A percentile compares a stretch with the other conserved stretches of the same genome.
phyloP scores from a whole-genome alignment of 1,140 invertebrate species.

The Batillaria attramentaria region DNA sequence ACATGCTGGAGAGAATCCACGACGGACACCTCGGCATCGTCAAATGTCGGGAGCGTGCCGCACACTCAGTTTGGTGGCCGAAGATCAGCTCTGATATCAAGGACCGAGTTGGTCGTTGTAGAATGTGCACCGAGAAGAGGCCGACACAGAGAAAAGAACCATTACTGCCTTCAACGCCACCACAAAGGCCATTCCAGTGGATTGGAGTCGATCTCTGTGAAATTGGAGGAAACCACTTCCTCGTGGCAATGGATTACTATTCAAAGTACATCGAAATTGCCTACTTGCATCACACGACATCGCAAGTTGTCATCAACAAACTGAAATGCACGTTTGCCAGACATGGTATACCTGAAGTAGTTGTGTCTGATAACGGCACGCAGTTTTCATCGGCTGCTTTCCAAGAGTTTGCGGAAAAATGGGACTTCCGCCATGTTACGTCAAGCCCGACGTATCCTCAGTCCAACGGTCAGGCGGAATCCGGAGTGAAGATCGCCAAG shows the following conservation, averaged over 20 bases:
- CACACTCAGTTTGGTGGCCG: neutral
- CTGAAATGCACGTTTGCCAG: slow-evolving; percentile 46
- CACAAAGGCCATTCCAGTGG: neutral
- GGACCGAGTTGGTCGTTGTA: too few species aligned
- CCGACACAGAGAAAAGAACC: neutral
- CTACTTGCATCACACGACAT: slow-evolving; percentile 24
- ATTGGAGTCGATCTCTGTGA: slow-evolving; percentile 21
- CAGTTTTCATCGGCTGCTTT: slow-evolving; percentile 49
- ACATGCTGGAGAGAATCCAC: neutral
- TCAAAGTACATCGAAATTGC: slow-evolving; percentile 38
- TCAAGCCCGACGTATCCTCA: slow-evolving; percentile 42
- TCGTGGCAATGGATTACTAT: slow-evolving; percentile 43
- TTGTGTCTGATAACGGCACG: slow-evolving; percentile 50
- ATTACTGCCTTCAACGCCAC: neutral
- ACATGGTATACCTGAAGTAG: slow-evolving; percentile 42
- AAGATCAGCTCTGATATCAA: neutral
- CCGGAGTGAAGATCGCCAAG: slow-evolving; percentile 46
- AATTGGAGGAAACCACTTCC: slow-evolving; percentile 30
- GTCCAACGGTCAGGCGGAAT: slow-evolving; percentile 44
- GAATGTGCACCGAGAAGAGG: too few species aligned
- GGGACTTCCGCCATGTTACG: slow-evolving; percentile 46
- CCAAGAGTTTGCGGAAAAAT: slow-evolving; percentile 38
- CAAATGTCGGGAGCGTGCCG: neutral
- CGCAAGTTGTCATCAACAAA: slow-evolving; percentile 35
- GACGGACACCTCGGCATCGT: neutral